Evolutionary conservation across 2,888 invertebrate species (phyloP).

Genomic region (Drosophila percnosoma): DNA sequence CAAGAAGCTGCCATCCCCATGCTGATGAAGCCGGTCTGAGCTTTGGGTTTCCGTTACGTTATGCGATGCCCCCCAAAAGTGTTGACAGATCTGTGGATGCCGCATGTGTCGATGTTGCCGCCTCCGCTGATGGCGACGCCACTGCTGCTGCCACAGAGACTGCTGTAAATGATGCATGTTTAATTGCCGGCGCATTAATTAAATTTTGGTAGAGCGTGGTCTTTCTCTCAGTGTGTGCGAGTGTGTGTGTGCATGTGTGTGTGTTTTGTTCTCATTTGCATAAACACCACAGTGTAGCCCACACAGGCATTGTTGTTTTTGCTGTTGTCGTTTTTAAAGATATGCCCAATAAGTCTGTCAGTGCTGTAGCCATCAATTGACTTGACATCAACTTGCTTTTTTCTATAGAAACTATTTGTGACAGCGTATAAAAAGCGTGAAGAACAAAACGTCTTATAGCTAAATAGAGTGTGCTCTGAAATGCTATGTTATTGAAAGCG

Average conservation of each 20-base stretch:
- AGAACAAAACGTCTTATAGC: neutral
- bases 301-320: slow-evolving; percentile 49
- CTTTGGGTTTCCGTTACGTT: slow-evolving; percentile 38
- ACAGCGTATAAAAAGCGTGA: slow-evolving; percentile 13
- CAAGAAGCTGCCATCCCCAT: slow-evolving; percentile 43
- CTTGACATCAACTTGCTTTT: slow-evolving; percentile 43
- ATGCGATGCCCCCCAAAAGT: slow-evolving; percentile 26
- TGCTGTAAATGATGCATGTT: slow-evolving; percentile 81
- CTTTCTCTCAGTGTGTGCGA: slow-evolving; percentile 16
- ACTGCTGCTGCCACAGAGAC: slow-evolving; percentile 48
- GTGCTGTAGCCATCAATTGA: slow-evolving; percentile 49
- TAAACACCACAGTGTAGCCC: slow-evolving; percentile 41
- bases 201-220: slow-evolving; percentile 66
- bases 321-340: slow-evolving; percentile 28
- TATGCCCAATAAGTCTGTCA: slow-evolving; percentile 65
- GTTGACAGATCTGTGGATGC: slow-evolving; percentile 67
- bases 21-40: slow-evolving; percentile 4
- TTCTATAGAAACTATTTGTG: slow-evolving; percentile 30
- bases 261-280: slow-evolving; percentile 53
- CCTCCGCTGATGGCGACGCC: slow-evolving; percentile 52
- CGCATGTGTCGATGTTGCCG: slow-evolving; percentile 65
- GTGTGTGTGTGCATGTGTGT: slow-evolving; percentile 21
- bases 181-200: slow-evolving; percentile 80
- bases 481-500: neutral
- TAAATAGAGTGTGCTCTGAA: neutral